Percentiles rank a stretch among this genome's conserved stretches.
phyloP scores from a whole-genome alignment of 2,888 invertebrate genomes.

The Athalia rosae region DNA sequence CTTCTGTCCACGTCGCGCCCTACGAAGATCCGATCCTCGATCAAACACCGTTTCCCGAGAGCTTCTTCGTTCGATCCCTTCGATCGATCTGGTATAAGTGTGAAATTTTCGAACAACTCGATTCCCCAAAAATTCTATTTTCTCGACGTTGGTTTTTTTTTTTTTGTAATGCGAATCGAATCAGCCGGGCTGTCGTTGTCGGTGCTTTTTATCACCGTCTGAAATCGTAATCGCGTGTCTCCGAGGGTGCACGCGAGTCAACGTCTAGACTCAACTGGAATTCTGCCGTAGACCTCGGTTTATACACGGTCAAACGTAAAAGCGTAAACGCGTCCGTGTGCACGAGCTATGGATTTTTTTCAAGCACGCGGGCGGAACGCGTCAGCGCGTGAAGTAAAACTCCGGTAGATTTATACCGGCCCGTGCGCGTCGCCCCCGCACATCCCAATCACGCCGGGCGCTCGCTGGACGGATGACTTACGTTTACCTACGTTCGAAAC shows the following conservation, averaged over 20 bases:
- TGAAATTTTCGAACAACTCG: no score
- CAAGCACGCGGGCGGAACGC: conserved; percentile 14
- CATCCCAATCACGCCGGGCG: conserved; percentile 57
- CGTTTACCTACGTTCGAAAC: conserved; percentile 56
- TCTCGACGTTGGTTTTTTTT: neutral
- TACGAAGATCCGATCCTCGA: neutral
- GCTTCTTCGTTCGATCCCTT: neutral
- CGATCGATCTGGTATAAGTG: neutral
- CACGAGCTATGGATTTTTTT: conserved; percentile 24
- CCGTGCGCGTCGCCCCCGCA: conserved; percentile 57
- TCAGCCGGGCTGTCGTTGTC: no score
- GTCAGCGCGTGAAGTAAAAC: neutral
- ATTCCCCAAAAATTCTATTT: neutral
- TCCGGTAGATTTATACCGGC: conserved; percentile 56
- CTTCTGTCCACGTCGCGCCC: conserved; percentile 2
- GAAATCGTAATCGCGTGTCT: no score
- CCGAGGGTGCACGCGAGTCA: no score
- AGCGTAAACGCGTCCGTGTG: neutral
- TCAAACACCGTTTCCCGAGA: neutral
- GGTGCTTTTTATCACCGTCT: no score
- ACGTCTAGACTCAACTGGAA: no score
- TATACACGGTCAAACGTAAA: neutral
- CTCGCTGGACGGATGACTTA: conserved; percentile 54
- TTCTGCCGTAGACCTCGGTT: neutral
- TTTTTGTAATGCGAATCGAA: no score